Base-by-base conservation (phyloP, 1,140 invertebrate species). In the Mercenaria mercenaria region DNA sequence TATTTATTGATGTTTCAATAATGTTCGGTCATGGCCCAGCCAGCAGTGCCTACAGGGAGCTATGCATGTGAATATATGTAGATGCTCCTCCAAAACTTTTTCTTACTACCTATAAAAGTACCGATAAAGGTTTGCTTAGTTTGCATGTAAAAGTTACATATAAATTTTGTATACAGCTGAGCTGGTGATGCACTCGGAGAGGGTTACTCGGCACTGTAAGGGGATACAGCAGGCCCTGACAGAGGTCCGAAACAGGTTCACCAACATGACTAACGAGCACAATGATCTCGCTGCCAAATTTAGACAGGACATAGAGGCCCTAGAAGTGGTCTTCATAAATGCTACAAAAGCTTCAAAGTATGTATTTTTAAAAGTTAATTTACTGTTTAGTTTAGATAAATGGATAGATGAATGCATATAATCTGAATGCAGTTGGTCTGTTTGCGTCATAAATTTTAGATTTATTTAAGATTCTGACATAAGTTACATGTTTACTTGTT, bases 271-370 rank as follows among this genome's bases (percentile, higher is more conserved):
- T 4, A 59, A 92, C 4, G 92, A 95, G 59, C 95, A 96, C 83
- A 94, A 95, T 85, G 93, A 94, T 84, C 91, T 95, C 59, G 92
- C 94, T 10, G 86, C 82, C 26, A 94, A 95, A 80, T 96, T 96
- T 90, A 87, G 93, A 47, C 90, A 92, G 37, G 93, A 95, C 64
- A 95, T 96, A 32, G 93, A 95, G 80, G 90, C 92, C n/a, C 88
- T 96, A 37, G 95, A 96, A 83, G 88, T 93, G 1, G 93, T 95
- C 23, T 96, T 96, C 91, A 91, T 96, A 39, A 96, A 95, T 90
- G 95, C 95, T 4, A 96, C 95, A 11, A 96, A 96, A 89, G 95
- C 95, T 39, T 93, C 95, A n/a, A 95, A 93, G 95, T 96, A 92
- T 90, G 91, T 81, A 37, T 32, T 10, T 32, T 67, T 39, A n/a